phyloP scores from a whole-genome alignment of 2,888 invertebrate genomes.

The Eulithis testata region DNA sequence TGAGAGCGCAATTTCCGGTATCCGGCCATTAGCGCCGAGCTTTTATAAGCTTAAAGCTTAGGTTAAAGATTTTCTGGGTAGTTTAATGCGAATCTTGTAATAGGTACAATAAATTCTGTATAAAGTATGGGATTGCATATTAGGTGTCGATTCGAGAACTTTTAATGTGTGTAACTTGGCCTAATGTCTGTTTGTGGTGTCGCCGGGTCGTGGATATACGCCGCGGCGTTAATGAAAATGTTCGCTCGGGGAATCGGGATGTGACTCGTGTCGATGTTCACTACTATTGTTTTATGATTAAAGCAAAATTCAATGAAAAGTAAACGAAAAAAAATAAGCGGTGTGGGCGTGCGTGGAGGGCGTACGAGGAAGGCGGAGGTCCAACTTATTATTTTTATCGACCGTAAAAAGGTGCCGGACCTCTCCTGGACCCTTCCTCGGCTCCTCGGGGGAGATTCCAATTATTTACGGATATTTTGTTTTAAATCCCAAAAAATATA shows the following conservation, averaged over 20 bases:
- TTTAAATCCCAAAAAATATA: conserved; percentile 74
- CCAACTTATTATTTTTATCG: conserved; percentile 81
- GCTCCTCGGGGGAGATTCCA: conserved; percentile 71
- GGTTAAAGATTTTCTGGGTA: conserved; percentile 85
- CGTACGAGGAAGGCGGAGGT: conserved; percentile 44
- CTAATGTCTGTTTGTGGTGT: conserved; percentile 75
- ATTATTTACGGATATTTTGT: conserved; percentile 79
- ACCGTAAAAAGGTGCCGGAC: conserved; percentile 81
- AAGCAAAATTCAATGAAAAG: conserved; percentile 50
- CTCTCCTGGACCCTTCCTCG: conserved; percentile 70
- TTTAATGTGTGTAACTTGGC: conserved; percentile 83
- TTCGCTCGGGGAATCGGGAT: conserved; percentile 40
- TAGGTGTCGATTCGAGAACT: conserved; percentile 82
- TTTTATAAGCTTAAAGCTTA: conserved; percentile 87
- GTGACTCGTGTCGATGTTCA: conserved; percentile 32
- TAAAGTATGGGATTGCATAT: conserved; percentile 85
- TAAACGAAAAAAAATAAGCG: conserved; percentile 81
- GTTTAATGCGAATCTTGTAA: conserved; percentile 85
- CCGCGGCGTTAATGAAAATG: conserved; percentile 43
- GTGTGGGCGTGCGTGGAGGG: conserved; percentile 59
- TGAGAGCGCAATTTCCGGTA: conserved; percentile 96
- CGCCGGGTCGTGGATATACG: conserved; percentile 40
- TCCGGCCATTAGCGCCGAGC: conserved; percentile 92
- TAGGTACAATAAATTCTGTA: conserved; percentile 84
- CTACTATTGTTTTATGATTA: conserved; percentile 40